These are phyloP conservation scores for Cydia splendana DNA, from an alignment of 1,140 invertebrate genomes.

Conservation along the genomic window DNA sequence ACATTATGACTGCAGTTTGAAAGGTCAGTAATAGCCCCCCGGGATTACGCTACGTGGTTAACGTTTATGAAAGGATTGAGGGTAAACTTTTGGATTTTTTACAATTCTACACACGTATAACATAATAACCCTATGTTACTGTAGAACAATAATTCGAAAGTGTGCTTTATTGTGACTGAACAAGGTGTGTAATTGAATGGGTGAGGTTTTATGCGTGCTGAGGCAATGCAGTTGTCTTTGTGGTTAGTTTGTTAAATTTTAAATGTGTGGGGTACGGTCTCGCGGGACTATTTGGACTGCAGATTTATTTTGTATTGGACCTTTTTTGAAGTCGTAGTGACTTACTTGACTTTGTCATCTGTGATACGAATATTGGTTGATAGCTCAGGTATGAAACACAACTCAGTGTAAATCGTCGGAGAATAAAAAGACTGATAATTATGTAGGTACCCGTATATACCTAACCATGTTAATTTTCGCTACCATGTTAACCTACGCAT, in stretches of 20 bases:
- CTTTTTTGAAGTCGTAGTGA: background rate
- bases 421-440: too few relatives aligned
- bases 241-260: background rate
- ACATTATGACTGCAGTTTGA: constrained; percentile 23
- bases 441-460: too few relatives aligned
- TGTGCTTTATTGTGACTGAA: too few relatives aligned
- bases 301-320: background rate
- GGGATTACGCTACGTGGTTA: background rate
- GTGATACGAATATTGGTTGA: too few relatives aligned
- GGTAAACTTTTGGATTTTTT: background rate
- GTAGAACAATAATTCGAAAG: too few relatives aligned
- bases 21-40: constrained; percentile 23
- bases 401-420: too few relatives aligned
- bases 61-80: background rate
- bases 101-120: background rate
- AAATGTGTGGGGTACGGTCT: background rate
- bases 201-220: too few relatives aligned
- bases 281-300: too few relatives aligned
- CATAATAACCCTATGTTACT: background rate
- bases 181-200: too few relatives aligned
- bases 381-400: too few relatives aligned
- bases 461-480: too few relatives aligned
- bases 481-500: too few relatives aligned
- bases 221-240: background rate
- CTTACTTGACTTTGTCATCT: background rate